Evolutionary conservation across 2,888 invertebrate species (phyloP).

Genomic region (Cantharis lateralis): DNA sequence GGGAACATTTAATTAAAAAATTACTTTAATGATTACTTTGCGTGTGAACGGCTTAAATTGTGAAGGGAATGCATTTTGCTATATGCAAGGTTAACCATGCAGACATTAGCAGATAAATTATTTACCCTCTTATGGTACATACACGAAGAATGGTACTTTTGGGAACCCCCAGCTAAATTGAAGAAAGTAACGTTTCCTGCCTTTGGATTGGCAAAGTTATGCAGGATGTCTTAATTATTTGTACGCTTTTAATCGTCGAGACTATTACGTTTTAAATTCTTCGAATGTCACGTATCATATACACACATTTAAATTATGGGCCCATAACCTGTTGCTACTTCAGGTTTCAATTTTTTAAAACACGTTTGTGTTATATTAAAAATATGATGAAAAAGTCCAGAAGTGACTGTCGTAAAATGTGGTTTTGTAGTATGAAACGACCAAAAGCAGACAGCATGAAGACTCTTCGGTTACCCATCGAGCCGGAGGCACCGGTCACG

Average conservation of each 20-base stretch:
- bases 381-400: background rate
- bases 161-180: background rate
- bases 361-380: background rate
- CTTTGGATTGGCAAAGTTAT: background rate
- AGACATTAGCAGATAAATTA: background rate
- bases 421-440: background rate
- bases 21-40: background rate
- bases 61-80: background rate
- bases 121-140: background rate
- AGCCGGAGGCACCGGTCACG: slow-evolving; percentile 15
- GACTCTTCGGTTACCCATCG: background rate
- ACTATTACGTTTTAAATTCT: background rate
- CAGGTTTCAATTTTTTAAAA: background rate
- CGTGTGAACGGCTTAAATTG: background rate
- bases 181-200: background rate
- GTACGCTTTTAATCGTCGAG: background rate
- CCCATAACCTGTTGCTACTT: background rate
- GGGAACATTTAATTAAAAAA: background rate
- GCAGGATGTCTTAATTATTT: background rate
- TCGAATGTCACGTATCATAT: background rate
- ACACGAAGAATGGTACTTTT: too few relatives aligned
- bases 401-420: background rate
- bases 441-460: background rate
- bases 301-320: background rate
- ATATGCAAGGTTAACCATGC: background rate